Evolutionary conservation across 1,140 invertebrate species (phyloP).

Genomic region (Drosophila carrolli): DNA sequence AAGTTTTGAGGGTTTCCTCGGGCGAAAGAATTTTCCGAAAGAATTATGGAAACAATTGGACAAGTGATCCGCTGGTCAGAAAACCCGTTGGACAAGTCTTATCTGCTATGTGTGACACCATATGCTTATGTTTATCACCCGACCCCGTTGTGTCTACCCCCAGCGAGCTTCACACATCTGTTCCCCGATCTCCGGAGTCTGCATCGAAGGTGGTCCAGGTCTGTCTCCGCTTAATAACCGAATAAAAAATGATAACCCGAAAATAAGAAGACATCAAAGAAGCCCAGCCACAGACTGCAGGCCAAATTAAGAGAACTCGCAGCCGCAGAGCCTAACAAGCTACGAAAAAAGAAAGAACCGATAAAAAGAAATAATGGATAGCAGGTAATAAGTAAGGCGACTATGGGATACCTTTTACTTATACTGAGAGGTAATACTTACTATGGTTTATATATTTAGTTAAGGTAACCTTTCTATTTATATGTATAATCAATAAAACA

Average conservation of each 20-base stretch:
- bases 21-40: slow-evolving; percentile 22
- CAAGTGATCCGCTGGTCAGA: slow-evolving; percentile 33
- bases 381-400: background rate
- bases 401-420: slow-evolving; percentile 7
- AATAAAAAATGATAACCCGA: slow-evolving; percentile 83
- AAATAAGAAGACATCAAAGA: slow-evolving; percentile 83
- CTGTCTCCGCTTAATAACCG: slow-evolving; percentile 77
- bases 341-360: slow-evolving; percentile 37
- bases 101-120: slow-evolving; percentile 54
- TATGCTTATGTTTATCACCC: slow-evolving; percentile 44
- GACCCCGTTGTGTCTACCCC: slow-evolving; percentile 14
- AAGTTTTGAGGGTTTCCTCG: slow-evolving; percentile 26
- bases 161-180: slow-evolving; percentile 76
- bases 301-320: slow-evolving; percentile 69
- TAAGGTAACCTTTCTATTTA: too few relatives aligned
- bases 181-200: slow-evolving; percentile 39
- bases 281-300: slow-evolving; percentile 60
- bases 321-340: slow-evolving; percentile 66
- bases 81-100: slow-evolving; percentile 38
- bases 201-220: slow-evolving; percentile 64
- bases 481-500: too few relatives aligned
- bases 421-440: background rate
- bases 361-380: slow-evolving; percentile 30
- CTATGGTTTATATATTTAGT: too few relatives aligned
- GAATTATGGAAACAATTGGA: slow-evolving; percentile 57